A percentile compares a stretch with the other conserved stretches of the same genome.
phyloP scores from a whole-genome alignment of 1,140 invertebrate genomes.

The Cryptotermes secundus region DNA sequence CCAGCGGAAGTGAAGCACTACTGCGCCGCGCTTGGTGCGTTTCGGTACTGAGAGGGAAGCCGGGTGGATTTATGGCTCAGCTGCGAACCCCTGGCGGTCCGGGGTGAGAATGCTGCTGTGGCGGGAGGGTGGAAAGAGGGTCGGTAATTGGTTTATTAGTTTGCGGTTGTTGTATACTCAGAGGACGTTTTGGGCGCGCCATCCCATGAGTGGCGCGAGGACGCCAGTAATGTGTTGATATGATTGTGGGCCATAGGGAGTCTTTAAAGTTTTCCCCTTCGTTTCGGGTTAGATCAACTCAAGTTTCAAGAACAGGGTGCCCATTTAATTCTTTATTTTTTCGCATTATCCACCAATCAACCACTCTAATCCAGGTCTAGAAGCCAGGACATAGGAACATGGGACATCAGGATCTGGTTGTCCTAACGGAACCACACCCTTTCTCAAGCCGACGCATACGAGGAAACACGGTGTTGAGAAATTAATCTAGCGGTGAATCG shows the following conservation, averaged over 20 bases:
- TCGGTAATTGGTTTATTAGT: conserved; percentile 36
- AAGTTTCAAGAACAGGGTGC: background rate
- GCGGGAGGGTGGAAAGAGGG: background rate
- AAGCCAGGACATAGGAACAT: too few relatives aligned
- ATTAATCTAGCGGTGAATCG: too few relatives aligned
- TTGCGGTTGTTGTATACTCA: conserved; percentile 31
- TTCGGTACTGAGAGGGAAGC: background rate
- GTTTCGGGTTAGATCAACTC: background rate
- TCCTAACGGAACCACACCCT: too few relatives aligned
- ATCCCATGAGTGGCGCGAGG: background rate
- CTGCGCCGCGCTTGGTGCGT: background rate
- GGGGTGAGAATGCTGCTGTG: background rate
- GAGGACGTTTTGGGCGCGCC: background rate
- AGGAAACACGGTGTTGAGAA: too few relatives aligned
- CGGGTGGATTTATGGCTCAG: conserved; percentile 21
- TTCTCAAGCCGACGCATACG: too few relatives aligned
- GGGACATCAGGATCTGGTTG: too few relatives aligned
- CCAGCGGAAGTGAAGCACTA: too few relatives aligned
- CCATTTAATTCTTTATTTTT: background rate
- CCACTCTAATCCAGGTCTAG: too few relatives aligned
- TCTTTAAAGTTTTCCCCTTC: conserved; percentile 3
- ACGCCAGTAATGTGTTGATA: background rate
- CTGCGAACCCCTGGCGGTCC: background rate
- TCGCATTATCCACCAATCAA: background rate
- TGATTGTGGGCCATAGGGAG: background rate